Conservation (phyloP, 2,888 invertebrate species). For the Cheilosia vernalis region DNA sequence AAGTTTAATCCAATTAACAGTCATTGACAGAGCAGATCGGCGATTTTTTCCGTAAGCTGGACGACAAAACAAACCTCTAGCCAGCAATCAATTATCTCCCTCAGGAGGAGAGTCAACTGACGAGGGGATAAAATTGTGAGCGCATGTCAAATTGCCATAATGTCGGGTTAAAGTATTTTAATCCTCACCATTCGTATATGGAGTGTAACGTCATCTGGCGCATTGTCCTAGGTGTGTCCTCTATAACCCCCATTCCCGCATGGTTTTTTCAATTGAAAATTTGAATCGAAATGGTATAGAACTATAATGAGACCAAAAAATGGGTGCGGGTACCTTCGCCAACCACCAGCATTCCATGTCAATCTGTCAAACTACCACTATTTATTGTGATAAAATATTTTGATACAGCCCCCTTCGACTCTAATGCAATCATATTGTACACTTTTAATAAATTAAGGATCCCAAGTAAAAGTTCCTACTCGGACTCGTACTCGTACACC, state of each 20-base stretch:
- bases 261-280: conserved; percentile 25
- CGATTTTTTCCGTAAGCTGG: conserved; percentile 28
- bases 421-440: conserved; percentile 62
- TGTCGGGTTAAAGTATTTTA: conserved; percentile 70
- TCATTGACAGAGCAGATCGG: conserved; percentile 60
- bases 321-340: conserved; percentile 58
- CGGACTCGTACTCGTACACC: neutral
- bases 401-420: conserved; percentile 57
- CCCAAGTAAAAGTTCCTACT: conserved; percentile 40
- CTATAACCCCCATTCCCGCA: conserved; percentile 40
- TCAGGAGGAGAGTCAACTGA: conserved; percentile 16
- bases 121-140: conserved; percentile 11
- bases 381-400: conserved; percentile 64
- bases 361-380: conserved; percentile 16
- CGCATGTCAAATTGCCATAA: conserved; percentile 66
- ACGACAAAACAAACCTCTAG: conserved; percentile 21
- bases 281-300: neutral
- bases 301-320: conserved; percentile 25
- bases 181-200: conserved; percentile 41
- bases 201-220: conserved; percentile 49
- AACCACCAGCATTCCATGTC: conserved; percentile 10
- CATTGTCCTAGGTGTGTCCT: conserved; percentile 52
- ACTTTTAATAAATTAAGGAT: conserved; percentile 63
- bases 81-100: conserved; percentile 62
- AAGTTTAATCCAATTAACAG: conserved; percentile 74